These are phyloP conservation scores for Spongia lamella DNA, from an alignment of 37 sponge, comb jelly and placozoan species.

Conservation along the genomic window DNA sequence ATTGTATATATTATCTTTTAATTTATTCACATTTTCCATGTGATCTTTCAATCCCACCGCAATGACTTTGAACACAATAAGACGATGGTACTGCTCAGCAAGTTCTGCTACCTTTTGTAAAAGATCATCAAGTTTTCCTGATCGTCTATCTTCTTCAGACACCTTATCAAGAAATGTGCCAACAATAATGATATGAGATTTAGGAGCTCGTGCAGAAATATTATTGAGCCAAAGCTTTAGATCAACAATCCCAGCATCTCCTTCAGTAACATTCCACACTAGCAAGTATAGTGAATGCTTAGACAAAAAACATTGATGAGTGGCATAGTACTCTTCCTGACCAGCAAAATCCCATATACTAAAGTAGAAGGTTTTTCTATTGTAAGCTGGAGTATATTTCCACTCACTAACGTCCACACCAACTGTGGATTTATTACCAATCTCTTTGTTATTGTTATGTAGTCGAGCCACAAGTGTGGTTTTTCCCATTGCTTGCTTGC, in stretches of 20 bases:
- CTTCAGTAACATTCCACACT: constrained; percentile 61
- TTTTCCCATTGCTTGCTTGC: constrained; percentile 82
- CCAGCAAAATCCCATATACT: constrained; percentile 90
- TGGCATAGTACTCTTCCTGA: constrained; percentile 82
- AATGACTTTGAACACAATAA: constrained; percentile 34
- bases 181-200: constrained; percentile 66
- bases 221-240: constrained; percentile 77
- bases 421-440: constrained; percentile 53
- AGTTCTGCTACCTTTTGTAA: constrained; percentile 28
- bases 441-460: constrained; percentile 59
- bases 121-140: constrained; percentile 10
- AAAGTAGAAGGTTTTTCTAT: constrained; percentile 47
- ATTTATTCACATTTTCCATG: constrained; percentile 50
- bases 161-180: constrained; percentile 77
- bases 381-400: constrained; percentile 12
- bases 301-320: constrained; percentile 84
- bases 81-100: constrained; percentile 27
- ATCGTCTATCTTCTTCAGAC: constrained; percentile 12
- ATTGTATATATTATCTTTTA: constrained; percentile 59
- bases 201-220: constrained; percentile 64
- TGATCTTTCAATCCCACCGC: constrained; percentile 24
- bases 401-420: constrained; percentile 77
- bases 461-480: constrained; percentile 88
- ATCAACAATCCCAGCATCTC: constrained; percentile 60
- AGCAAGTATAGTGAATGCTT: constrained; percentile 79